These are phyloP conservation scores for Tricholauxania praeusta DNA, from an alignment of 2,888 invertebrate genomes.

Conservation along the genomic window DNA sequence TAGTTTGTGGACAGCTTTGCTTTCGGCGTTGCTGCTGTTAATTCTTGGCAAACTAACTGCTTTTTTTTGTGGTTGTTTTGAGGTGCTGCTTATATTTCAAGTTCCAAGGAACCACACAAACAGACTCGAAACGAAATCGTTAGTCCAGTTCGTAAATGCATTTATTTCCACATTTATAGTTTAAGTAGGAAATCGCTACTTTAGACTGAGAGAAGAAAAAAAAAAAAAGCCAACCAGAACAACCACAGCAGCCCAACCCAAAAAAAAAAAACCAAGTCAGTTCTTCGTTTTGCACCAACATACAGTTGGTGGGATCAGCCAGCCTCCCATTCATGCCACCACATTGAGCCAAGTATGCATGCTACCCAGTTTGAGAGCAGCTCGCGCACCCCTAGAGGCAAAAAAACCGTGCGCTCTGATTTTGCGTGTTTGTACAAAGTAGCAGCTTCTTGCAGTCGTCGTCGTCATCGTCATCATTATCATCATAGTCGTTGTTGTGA, in stretches of 20 bases:
- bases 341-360: too few relatives aligned
- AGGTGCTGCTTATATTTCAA: background rate
- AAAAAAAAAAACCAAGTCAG: background rate
- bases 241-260: background rate
- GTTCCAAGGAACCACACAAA: conserved; percentile 29
- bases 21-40: background rate
- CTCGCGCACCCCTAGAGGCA: background rate
- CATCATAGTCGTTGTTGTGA: background rate
- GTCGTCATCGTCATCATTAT: background rate
- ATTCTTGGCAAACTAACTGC: conserved; percentile 15
- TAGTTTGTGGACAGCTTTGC: background rate
- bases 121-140: conserved; percentile 13
- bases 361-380: too few relatives aligned
- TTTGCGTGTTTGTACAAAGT: conserved; percentile 28
- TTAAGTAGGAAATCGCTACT: background rate
- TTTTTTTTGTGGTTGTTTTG: background rate
- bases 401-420: conserved; percentile 25
- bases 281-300: too few relatives aligned
- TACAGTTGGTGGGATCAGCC: too few relatives aligned
- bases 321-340: too few relatives aligned
- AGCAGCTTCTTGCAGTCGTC: conserved; percentile 24
- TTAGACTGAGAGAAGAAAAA: background rate
- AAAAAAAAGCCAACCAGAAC: background rate
- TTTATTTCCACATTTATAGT: background rate
- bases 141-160: conserved; percentile 7